Evolutionary conservation across 30 jellyfish, hydroid and myxozoan genomes (phyloP).

Genomic region (Catostylus mosaicus): DNA sequence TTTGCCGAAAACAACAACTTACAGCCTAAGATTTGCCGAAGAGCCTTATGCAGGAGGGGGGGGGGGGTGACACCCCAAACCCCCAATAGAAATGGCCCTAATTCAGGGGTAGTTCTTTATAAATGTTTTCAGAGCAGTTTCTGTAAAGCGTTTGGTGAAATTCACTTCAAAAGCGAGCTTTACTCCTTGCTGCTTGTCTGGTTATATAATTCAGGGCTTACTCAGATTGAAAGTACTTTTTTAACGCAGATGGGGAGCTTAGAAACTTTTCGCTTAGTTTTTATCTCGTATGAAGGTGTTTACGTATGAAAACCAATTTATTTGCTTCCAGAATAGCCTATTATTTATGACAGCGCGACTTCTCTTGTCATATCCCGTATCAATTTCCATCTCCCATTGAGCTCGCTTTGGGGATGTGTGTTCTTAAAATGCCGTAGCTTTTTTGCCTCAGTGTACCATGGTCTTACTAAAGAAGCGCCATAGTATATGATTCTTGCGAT

Average conservation of each 20-base stretch:
- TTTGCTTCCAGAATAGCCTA: slow-evolving; percentile 3
- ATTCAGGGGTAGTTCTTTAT: too few species aligned
- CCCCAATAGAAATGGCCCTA: too few species aligned
- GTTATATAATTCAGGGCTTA: slow-evolving; percentile 17
- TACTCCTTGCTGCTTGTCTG: slow-evolving; percentile 26
- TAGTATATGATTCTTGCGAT: slow-evolving; percentile 4
- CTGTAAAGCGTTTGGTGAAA: neutral
- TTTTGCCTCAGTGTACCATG: slow-evolving; percentile 36
- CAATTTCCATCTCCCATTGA: slow-evolving; percentile 52
- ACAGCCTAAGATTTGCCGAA: too few species aligned
- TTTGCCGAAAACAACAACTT: too few species aligned
- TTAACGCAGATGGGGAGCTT: slow-evolving; percentile 41
- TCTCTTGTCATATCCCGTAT: slow-evolving; percentile 54
- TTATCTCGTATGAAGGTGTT: slow-evolving; percentile 43
- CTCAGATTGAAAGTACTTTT: slow-evolving; percentile 17
- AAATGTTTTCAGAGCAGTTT: neutral
- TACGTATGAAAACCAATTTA: slow-evolving; percentile 54
- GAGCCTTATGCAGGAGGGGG: too few species aligned
- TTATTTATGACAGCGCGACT: slow-evolving; percentile 38
- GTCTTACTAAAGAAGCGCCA: slow-evolving; percentile 55
- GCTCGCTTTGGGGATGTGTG: slow-evolving; percentile 40
- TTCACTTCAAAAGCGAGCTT: neutral
- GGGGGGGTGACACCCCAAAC: too few species aligned
- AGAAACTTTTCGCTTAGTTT: slow-evolving; percentile 10
- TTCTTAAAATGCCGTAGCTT: slow-evolving; percentile 67